phyloP scores from a whole-genome alignment of 92 coral and sea anemone species.

The Siderastrea radians region DNA sequence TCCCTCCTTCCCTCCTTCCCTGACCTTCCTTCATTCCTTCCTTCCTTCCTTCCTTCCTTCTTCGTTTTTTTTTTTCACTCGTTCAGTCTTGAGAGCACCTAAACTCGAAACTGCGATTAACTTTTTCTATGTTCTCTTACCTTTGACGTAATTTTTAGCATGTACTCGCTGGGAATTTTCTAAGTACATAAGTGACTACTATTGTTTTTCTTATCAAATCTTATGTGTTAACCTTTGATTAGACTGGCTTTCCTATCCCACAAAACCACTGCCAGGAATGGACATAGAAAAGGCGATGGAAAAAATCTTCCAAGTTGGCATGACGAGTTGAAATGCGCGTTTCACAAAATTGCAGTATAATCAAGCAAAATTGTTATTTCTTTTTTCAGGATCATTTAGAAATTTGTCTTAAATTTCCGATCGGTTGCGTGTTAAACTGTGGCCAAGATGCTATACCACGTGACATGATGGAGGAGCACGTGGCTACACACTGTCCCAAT shows the following conservation, averaged over 20 bases:
- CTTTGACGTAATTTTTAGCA: background rate
- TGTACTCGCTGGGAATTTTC: background rate
- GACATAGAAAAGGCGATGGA: too few relatives aligned
- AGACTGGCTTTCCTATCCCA: too few relatives aligned
- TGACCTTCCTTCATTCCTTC: too few relatives aligned
- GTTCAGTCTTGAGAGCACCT: too few relatives aligned
- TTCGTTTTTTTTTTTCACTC: too few relatives aligned
- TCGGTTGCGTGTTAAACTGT: constrained; percentile 55
- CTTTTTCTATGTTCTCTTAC: background rate
- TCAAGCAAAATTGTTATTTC: background rate
- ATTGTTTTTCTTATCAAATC: background rate
- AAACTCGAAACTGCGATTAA: too few relatives aligned
- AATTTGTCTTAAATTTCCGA: constrained; percentile 52
- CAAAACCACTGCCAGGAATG: too few relatives aligned
- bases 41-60: too few relatives aligned
- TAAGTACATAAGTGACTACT: background rate
- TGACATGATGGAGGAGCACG: constrained; percentile 64
- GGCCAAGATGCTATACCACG: constrained; percentile 68
- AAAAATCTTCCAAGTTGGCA: too few relatives aligned
- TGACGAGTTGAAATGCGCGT: too few relatives aligned
- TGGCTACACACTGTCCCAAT: constrained; percentile 58
- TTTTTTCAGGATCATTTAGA: constrained; percentile 44
- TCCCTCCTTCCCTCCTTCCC: too few relatives aligned
- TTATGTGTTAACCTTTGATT: background rate
- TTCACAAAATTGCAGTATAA: too few relatives aligned